These are phyloP conservation scores for Diachasmimorpha longicaudata DNA, from an alignment of 1,140 invertebrate species.

Conservation along the genomic window DNA sequence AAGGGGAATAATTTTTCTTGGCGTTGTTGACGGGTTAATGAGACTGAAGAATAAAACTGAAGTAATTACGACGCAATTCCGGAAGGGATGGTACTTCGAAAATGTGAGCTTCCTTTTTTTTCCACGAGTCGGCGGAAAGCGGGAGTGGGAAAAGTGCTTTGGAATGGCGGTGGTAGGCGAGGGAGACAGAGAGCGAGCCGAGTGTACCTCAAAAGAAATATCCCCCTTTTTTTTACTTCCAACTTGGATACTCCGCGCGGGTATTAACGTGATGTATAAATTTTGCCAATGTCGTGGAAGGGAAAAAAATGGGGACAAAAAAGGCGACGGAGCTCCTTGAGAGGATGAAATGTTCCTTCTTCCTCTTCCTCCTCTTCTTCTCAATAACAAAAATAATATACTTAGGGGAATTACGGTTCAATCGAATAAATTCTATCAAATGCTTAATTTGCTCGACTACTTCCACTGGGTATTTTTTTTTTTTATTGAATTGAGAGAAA, in stretches of 20 bases:
- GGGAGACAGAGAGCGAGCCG: background rate
- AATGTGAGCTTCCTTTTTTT: background rate
- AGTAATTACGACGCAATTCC: background rate
- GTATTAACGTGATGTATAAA: constrained; percentile 7
- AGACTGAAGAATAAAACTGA: constrained; percentile 1
- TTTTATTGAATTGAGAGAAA: no score
- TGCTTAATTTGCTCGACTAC: background rate
- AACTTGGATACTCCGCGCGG: background rate
- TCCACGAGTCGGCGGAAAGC: background rate
- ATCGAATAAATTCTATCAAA: background rate
- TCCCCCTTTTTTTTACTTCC: background rate
- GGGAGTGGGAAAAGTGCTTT: background rate
- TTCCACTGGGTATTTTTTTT: no score
- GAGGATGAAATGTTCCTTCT: background rate
- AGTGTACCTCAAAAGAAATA: background rate
- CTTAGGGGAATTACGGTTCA: background rate
- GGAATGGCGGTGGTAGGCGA: background rate
- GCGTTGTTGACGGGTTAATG: constrained; percentile 7
- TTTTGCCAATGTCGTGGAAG: background rate
- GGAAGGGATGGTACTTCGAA: constrained; percentile 4
- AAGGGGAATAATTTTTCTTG: background rate
- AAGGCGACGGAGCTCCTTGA: background rate
- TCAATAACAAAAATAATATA: background rate
- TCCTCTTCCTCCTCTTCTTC: background rate
- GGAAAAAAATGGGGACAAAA: background rate